These are phyloP conservation scores for Leucania comma DNA, from an alignment of 2,888 invertebrate genomes.

Conservation along the genomic window DNA sequence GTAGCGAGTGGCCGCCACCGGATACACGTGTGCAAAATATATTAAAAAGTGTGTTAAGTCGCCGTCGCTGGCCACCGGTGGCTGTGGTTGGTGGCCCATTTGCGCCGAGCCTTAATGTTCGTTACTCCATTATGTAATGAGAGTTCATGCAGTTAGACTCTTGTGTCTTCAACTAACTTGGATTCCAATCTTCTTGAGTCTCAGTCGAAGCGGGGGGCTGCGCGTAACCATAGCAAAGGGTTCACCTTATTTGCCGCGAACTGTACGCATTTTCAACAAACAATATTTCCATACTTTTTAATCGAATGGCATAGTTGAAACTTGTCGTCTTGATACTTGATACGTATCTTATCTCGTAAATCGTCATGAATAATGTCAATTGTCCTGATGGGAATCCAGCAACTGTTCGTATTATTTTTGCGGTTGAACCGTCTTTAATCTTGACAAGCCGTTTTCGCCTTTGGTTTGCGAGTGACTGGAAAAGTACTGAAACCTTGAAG, in stretches of 20 bases:
- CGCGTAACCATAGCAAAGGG: no score
- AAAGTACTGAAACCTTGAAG: not conserved
- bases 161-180: conserved; percentile 10
- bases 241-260: no score
- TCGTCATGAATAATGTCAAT: not conserved
- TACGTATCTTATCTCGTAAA: not conserved
- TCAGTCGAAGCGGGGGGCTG: no score
- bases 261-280: no score
- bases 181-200: no score
- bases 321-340: not conserved
- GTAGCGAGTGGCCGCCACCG: no score
- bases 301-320: not conserved
- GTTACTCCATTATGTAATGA: conserved; percentile 23
- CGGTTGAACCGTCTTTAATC: not conserved
- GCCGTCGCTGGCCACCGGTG: no score
- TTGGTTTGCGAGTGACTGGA: not conserved
- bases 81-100: no score
- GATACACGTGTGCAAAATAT: no score
- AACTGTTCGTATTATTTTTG: not conserved
- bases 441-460: no score
- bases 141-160: not conserved
- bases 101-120: no score
- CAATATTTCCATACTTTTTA: not conserved
- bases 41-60: no score
- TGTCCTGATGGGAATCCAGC: not conserved